Base-by-base conservation (phyloP, 2,888 invertebrate species). In the Acleris laterana region DNA sequence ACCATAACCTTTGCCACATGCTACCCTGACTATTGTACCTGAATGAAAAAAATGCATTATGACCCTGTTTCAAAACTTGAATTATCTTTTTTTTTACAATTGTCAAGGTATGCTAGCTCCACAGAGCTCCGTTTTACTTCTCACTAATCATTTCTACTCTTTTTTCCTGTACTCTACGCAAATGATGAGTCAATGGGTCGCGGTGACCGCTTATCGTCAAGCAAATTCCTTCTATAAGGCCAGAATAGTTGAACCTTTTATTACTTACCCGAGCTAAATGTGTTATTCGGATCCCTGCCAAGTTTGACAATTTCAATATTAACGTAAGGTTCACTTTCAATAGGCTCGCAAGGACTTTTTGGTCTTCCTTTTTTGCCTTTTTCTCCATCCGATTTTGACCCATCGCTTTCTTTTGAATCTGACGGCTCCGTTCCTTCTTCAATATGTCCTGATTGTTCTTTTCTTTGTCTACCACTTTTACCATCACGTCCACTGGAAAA, bases 1-100 rank as follows among this genome's bases (percentile, higher is more conserved):
- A 13, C 95, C 95, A 77, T 96, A 97, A 4, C 97, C 97, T 71
- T 95, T 95, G 1, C 95, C 95, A 80, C 97, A 97, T 1, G 95
- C 95, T 46, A 97, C 94, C 73, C 95, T 94, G 0, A 97, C 94
- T 55, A 96, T 94, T 0, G 96, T 96, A 0, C 97, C 93, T 93
- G 70, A 56, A 80, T 56, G n/a, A 51, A 20, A 1, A 42, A 55
- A 9, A 50, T 6, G 16, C 32, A 13, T 38, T 38, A 38, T 32
- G 3, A 32, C 9, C 32, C 9, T 1, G 25, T 25, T 25, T 25
- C 1, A 1, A 25, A 7, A 25, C 25, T 25, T n/a, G n/a, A n/a
- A n/a, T n/a, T n/a, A n/a, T n/a, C n/a, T n/a, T n/a, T n/a, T n/a
- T n/a, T n/a, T n/a, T n/a, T n/a, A n/a, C n/a, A n/a, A n/a, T n/a